A percentile compares a stretch with the other conserved stretches of the same genome.
Evolutionary conservation across 2,113 vertebrate genomes (phyloP).

Genomic region (Mirounga angustirostris): DNA sequence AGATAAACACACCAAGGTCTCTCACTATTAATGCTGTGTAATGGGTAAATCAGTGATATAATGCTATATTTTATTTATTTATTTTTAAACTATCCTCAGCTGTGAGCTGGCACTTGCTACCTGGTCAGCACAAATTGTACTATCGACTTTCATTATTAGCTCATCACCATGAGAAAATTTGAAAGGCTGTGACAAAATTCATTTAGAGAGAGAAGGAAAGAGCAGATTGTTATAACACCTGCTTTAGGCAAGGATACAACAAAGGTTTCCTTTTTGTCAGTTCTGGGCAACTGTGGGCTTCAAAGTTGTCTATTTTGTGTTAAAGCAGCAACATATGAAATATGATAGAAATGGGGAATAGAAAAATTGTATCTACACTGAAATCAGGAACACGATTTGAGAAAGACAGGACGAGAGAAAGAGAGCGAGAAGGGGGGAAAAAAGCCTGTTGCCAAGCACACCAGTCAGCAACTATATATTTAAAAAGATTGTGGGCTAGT

Average conservation of each 20-base stretch:
- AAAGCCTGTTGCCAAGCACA: constrained; percentile 54
- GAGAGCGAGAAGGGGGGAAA: too few relatives aligned
- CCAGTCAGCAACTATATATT: constrained; percentile 59
- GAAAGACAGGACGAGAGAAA: neutral
- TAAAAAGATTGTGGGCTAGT: constrained; percentile 53
- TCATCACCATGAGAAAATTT: constrained; percentile 93
- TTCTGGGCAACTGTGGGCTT: constrained; percentile 72
- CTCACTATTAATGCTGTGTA: constrained; percentile 96
- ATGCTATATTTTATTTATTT: constrained; percentile 92
- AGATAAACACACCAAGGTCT: constrained; percentile 96
- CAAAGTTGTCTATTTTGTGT: constrained; percentile 79
- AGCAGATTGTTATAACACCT: constrained; percentile 97
- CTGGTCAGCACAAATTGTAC: constrained; percentile 98
- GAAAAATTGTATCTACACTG: constrained; percentile 79
- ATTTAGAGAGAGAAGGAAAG: constrained; percentile 92
- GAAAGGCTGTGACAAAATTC: constrained; percentile 99
- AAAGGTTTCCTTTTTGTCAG: constrained; percentile 88
- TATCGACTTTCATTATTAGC: constrained; percentile 99
- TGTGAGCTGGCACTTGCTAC: constrained; percentile 95
- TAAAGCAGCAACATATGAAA: constrained; percentile 87
- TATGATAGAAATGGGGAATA: constrained; percentile 77
- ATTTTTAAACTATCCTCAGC: constrained; percentile 93
- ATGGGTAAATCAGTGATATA: constrained; percentile 97
- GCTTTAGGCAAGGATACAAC: constrained; percentile 95
- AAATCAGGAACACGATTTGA: constrained; percentile 71